Percentiles rank a stretch among this genome's conserved stretches.
Conservation (phyloP, 1,140 invertebrate species). For the Atta texana region DNA sequence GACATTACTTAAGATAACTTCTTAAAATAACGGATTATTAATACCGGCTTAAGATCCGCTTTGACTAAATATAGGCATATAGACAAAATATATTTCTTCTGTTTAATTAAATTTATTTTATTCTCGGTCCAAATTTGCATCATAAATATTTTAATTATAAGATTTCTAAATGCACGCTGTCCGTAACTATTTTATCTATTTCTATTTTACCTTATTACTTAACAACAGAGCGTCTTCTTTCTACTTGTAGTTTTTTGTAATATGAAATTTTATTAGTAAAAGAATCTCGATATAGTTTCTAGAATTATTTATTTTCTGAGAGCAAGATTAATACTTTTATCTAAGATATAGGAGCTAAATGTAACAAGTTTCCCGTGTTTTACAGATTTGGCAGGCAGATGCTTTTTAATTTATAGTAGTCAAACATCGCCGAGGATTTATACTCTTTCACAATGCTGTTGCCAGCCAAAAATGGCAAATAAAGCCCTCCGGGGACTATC, state of each 20-base stretch:
- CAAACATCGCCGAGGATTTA: constrained; percentile 43
- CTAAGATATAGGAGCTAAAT: not conserved
- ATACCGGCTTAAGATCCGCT: too few species aligned
- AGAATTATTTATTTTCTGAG: not conserved
- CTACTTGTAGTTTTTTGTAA: not conserved
- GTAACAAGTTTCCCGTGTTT: constrained; percentile 20
- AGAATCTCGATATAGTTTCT: not conserved
- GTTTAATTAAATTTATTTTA: too few species aligned
- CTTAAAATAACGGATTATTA: too few species aligned
- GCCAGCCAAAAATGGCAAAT: constrained; percentile 52
- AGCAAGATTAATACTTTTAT: constrained; percentile 26
- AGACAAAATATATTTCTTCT: too few species aligned
- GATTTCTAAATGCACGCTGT: not conserved
- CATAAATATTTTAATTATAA: too few species aligned
- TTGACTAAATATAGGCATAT: too few species aligned
- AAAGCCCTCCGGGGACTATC: constrained; percentile 10
- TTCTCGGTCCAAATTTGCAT: too few species aligned
- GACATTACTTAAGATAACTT: too few species aligned
- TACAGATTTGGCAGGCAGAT: constrained; percentile 45
- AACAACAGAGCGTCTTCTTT: not conserved
- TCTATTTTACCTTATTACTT: not conserved
- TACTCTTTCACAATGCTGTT: constrained; percentile 24
- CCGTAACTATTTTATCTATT: not conserved
- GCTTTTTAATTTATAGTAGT: constrained; percentile 56
- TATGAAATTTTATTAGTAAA: not conserved